Percentiles rank a stretch among this genome's conserved stretches.
Evolutionary conservation across 2,797 vertebrate species (phyloP).

Genomic region (Dryobates pubescens): DNA sequence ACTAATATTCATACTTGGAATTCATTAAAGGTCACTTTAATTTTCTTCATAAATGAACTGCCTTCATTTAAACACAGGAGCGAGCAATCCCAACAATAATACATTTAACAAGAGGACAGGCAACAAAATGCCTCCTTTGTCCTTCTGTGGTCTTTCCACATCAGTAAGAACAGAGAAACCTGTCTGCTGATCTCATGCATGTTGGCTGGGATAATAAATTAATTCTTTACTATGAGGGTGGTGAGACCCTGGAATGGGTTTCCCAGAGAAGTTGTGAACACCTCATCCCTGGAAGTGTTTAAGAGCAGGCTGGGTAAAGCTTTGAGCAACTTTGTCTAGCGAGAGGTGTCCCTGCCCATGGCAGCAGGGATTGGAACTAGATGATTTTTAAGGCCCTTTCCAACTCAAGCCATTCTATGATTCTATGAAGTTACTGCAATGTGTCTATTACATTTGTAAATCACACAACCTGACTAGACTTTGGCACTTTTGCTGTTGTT

Average conservation of each 20-base stretch:
- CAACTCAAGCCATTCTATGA: too few relatives aligned
- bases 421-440: neutral
- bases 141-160: neutral
- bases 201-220: neutral
- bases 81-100: neutral
- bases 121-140: neutral
- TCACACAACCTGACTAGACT: neutral
- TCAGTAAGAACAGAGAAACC: neutral
- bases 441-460: neutral
- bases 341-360: too few relatives aligned
- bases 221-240: too few relatives aligned
- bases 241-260: too few relatives aligned
- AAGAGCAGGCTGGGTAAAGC: too few relatives aligned
- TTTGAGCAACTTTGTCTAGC: too few relatives aligned
- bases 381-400: too few relatives aligned
- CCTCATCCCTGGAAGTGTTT: too few relatives aligned
- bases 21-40: neutral
- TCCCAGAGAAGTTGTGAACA: too few relatives aligned
- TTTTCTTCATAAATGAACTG: constrained; percentile 6
- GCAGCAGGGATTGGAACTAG: too few relatives aligned
- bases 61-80: neutral
- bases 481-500: neutral
- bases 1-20: neutral
- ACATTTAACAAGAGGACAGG: neutral
- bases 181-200: neutral